A percentile compares a stretch with the other conserved stretches of the same genome.
phyloP scores from a whole-genome alignment of 2,113 vertebrate genomes.

The Loxodonta africana region DNA sequence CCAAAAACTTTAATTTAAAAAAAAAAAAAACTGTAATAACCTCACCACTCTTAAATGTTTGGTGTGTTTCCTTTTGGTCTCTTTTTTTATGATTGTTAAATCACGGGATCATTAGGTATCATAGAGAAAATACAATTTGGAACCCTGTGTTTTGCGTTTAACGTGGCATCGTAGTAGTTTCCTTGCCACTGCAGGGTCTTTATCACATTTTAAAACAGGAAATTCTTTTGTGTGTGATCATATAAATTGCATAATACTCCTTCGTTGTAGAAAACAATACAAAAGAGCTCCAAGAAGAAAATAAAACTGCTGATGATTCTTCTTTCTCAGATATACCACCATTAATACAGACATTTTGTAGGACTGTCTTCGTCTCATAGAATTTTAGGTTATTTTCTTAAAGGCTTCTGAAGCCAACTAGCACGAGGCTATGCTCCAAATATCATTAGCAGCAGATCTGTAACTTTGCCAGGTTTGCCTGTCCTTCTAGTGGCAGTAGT shows the following conservation, averaged over 20 bases:
- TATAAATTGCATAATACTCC: not conserved
- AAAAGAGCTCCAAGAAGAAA: slow-evolving; percentile 31
- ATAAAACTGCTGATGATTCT: not conserved
- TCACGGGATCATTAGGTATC: not conserved
- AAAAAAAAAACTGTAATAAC: not conserved
- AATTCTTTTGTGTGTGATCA: not conserved
- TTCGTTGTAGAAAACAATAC: slow-evolving; percentile 3
- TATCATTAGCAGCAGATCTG: slow-evolving; percentile 36
- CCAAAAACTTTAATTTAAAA: slow-evolving; percentile 24
- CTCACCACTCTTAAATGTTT: not conserved
- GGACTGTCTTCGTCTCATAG: not conserved
- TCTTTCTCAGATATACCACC: not conserved
- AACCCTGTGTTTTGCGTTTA: not conserved
- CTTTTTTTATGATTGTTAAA: not conserved
- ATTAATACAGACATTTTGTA: not conserved
- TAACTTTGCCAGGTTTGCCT: not conserved
- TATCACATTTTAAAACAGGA: slow-evolving; percentile 3
- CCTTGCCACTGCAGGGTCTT: slow-evolving; percentile 25
- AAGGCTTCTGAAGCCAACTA: not conserved
- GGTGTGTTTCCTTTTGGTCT: not conserved
- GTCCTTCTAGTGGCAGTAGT: not conserved
- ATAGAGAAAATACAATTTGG: not conserved
- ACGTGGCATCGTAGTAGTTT: not conserved
- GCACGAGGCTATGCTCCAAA: not conserved
- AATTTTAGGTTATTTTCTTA: not conserved